Evolutionary conservation across 2,797 vertebrate species (phyloP), one percentile per base, ranked within the genome.

Genomic region (Apogon hyalosoma): DNA sequence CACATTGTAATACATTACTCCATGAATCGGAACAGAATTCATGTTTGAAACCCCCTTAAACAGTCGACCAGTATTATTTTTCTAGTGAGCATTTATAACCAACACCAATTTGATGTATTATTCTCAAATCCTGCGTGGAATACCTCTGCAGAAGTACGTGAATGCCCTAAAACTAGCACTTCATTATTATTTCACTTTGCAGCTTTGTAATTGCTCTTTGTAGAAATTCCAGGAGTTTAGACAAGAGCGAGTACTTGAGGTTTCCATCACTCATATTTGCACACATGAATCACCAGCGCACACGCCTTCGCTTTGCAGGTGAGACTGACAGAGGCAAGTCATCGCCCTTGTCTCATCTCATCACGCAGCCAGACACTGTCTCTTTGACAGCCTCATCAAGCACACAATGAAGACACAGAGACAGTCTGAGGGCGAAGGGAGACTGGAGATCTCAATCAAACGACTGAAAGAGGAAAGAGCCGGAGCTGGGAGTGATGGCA

Each of bases 351-450:
- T 85, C 79, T 81, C 52, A 18, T 86, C 66, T 53, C 73, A 83
- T 87, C 77, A 69, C 54, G 69, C 61, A 69, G 51, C 66, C 61
- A 69, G 81, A 86, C 70, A 36, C 51, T 46, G 66, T 67, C 42
- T 77, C 70, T 75, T 43, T 87, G 80, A 84, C 87, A 82, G 73
- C 73, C 69, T 79, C 88, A 78, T 86, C 78, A 75, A 53, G 8
- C 77, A 58, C 66, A 67, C 67, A 59, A 60, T 83, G 72, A 71
- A 77, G 66, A 75, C 19, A 48, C 61, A 61, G 18, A 53, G 39
- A 19, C 66, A 7, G 56, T 51, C 46, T 42, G 45, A 9, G 28
- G 53, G 51, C 40, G 19, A 58, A 58, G 31, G 61, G 71, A 15
- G 75, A 50, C 49, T 31, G 15, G 69, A 80, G 51, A 33, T 53